Evolutionary conservation across 2,888 invertebrate genomes (phyloP), one percentile per base, ranked within the genome.

Genomic region (Galerucella pusilla): DNA sequence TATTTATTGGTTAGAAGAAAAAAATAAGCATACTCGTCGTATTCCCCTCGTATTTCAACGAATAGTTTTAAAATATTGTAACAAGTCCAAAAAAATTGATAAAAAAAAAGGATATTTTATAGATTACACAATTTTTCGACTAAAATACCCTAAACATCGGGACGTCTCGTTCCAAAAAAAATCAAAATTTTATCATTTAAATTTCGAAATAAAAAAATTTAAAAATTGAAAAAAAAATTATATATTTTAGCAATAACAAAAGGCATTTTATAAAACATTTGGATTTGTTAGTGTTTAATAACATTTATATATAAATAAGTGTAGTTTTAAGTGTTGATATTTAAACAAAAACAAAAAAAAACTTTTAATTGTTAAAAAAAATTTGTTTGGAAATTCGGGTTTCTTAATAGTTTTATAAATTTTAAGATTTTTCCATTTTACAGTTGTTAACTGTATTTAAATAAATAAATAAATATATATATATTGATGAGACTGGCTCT

Each of bases 291-390:
- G 78, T 81, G 81, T 81, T 82, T 80, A 82, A 80, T 78, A 75
- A 16, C 16, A 57, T 57, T 42, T 42, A 42, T 12, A 52, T 12
- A 49, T 61, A 61, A 25, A 42, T 80, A 75, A 80, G 76, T 77
- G 77, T 83, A 83, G 82, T 84, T 84, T 84, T 84, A 84, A 84
- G 84, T 82, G 83, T 84, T 84, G 83, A 83, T 83, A 82, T 82
- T 81, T 83, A 80, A 80, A 52, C 52, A 14, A 49, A 49, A 49
- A 6, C 7, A 49, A 49, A 49, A 49, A 52, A 14, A 16, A 80
- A 74, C 74, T 77, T 78, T 79, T 83, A 82, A 82, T 81, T 82
- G 80, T 83, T 81, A 77, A 81, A 79, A 42, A 42, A 42, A 80
- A 79, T 78, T 74, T 65, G 16, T 75, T 78, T 80, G 81, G 78